These are phyloP conservation scores for Zhuqinia jingwanae DNA, from an alignment of 2,888 invertebrate genomes.

Conservation along the genomic window DNA sequence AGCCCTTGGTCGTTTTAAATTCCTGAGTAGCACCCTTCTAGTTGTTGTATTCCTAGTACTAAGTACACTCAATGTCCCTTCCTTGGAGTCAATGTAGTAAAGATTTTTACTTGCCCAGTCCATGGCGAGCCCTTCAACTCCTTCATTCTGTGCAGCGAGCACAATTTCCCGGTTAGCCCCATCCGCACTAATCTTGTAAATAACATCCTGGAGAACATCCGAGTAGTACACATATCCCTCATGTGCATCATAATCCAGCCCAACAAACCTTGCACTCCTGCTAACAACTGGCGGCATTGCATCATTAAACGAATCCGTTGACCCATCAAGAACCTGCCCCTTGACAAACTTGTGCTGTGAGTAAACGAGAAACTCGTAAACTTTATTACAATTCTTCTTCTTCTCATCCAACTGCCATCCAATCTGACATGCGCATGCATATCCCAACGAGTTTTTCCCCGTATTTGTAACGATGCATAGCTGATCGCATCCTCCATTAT, in stretches of 20 bases:
- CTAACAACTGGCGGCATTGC: slow-evolving; percentile 97
- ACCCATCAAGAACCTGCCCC: slow-evolving; percentile 93
- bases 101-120: slow-evolving; percentile 98
- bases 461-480: slow-evolving; percentile 92
- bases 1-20: slow-evolving; percentile 95
- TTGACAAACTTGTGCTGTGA: slow-evolving; percentile 98
- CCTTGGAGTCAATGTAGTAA: slow-evolving; percentile 96
- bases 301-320: slow-evolving; percentile 86
- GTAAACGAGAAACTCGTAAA: slow-evolving; percentile 95
- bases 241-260: slow-evolving; percentile 95
- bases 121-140: slow-evolving; percentile 96
- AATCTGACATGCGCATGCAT: slow-evolving; percentile 94
- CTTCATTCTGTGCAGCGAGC: slow-evolving; percentile 97
- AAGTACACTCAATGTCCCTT: slow-evolving; percentile 96
- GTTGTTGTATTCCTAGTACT: slow-evolving; percentile 93
- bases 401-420: slow-evolving; percentile 90
- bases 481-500: slow-evolving; percentile 95
- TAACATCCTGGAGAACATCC: slow-evolving; percentile 96
- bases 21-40: slow-evolving; percentile 90
- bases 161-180: slow-evolving; percentile 83
- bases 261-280: slow-evolving; percentile 94
- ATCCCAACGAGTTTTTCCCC: slow-evolving; percentile 85
- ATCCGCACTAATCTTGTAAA: slow-evolving; percentile 85
- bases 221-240: slow-evolving; percentile 98
- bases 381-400: slow-evolving; percentile 89